Evolutionary conservation across 1,140 invertebrate genomes (phyloP), one percentile per base, ranked within the genome.

Genomic region (Aphelenchoides besseyi): DNA sequence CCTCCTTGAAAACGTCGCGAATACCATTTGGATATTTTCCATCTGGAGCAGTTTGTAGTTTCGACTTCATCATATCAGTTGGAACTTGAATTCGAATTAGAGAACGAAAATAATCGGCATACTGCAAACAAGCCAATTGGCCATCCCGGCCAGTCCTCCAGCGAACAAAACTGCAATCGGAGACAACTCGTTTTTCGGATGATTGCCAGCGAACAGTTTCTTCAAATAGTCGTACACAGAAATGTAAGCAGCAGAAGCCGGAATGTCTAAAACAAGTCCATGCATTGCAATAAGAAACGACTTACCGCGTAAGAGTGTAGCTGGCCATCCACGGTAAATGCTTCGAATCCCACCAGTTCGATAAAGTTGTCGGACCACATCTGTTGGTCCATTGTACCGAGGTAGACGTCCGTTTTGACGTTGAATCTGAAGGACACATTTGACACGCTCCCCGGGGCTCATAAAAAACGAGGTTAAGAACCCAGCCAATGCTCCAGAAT

Each of bases 371-470:
- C 90, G 92, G 12, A 90, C 90, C 84, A 92, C 93, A 88, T 98
- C 95, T 23, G 93, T 84, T 81, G 96, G 94, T 36, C 96, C 96
- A 77, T 87, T 89, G 85, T 97, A 98, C 81, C 93, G 91, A 41
- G 37, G 88, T 64, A 90, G 88, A 70, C 84, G 26, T 28, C 69
- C 9, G 69, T 30, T 2, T n/a, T 9, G 37, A 48, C 74, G 57
- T 33, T 75, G 74, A 28, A 75, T 62, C 68, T 75, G 74, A 2
- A 75, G 59, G 97, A 86, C 41, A 83, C 95, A 98, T 84, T 98
- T 98, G 53, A 98, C 97, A 80, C 96, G 88, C 87, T 98, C 96
- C 57, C 95, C 95, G 9, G 96, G 96, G 23, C 94, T 92, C 92
- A 97, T 97, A 53, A 98, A 92, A 16, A 89, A 87, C 8, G 95